Evolutionary conservation across 2,113 vertebrate genomes (phyloP).

Genomic region (Malurus melanocephalus): DNA sequence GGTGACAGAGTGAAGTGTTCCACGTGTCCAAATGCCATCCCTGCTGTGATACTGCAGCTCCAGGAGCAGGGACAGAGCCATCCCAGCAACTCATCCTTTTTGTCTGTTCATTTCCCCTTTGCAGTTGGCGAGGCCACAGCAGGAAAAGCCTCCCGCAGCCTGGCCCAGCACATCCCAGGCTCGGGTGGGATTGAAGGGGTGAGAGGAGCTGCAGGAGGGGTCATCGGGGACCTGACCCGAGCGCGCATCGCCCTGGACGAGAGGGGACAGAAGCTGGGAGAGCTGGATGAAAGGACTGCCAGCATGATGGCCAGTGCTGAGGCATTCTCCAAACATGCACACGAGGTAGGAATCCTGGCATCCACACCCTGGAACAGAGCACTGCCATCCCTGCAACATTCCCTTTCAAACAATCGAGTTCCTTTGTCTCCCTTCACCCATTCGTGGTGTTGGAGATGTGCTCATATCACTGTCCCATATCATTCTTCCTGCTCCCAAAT

Average conservation of each 20-base stretch:
- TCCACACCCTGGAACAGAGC: not conserved
- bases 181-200: constrained; percentile 86
- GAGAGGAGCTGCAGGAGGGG: constrained; percentile 86
- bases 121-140: constrained; percentile 92
- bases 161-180: constrained; percentile 95
- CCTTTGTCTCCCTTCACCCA: not conserved
- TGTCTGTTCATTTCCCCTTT: not conserved
- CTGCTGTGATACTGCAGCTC: rapidly evolving
- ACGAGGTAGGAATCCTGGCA: constrained; percentile 79
- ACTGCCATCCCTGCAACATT: not conserved
- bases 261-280: constrained; percentile 91
- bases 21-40: rapidly evolving
- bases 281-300: constrained; percentile 92
- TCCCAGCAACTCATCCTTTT: not conserved
- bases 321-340: constrained; percentile 92
- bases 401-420: not conserved
- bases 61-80: not conserved
- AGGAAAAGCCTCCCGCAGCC: constrained; percentile 90
- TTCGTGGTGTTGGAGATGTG: rapidly evolving
- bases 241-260: constrained; percentile 93
- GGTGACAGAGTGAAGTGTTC: not conserved
- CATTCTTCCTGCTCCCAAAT: not conserved
- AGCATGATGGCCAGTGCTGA: constrained; percentile 96
- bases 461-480: not conserved
- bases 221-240: constrained; percentile 87